Conservation (phyloP, 2,113 vertebrate species). For the Platichthys flesus region DNA sequence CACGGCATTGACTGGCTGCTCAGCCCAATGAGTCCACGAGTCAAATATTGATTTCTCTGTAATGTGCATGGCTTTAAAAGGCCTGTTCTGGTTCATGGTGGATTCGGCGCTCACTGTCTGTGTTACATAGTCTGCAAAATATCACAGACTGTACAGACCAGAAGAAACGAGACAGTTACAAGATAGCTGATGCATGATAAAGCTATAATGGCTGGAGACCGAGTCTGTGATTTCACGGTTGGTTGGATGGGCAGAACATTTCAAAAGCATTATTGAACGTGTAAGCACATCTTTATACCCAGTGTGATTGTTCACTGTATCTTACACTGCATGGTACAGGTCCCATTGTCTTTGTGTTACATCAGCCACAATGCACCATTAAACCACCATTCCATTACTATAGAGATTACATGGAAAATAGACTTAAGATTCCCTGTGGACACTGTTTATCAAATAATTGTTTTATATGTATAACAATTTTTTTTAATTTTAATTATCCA, state of each 20-base stretch:
- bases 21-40: conserved; percentile 21
- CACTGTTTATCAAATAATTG: too few relatives aligned
- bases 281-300: not conserved
- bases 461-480: too few relatives aligned
- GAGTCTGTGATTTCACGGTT: too few relatives aligned
- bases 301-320: not conserved
- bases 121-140: not conserved
- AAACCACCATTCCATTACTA: not conserved
- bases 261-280: not conserved
- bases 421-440: not conserved
- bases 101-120: not conserved
- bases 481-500: too few relatives aligned
- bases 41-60: conserved; percentile 58
- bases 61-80: conserved; percentile 26
- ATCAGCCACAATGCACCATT: not conserved
- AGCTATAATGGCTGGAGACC: too few relatives aligned
- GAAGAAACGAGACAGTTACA: not conserved
- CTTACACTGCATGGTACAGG: not conserved
- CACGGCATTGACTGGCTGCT: conserved; percentile 8
- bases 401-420: not conserved
- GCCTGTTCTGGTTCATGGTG: conserved; percentile 1
- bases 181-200: not conserved
- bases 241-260: not conserved
- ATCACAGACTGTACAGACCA: not conserved
- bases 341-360: not conserved